Evolutionary conservation across 1,140 invertebrate genomes (phyloP).

Genomic region (Neoseiulus cucumeris): DNA sequence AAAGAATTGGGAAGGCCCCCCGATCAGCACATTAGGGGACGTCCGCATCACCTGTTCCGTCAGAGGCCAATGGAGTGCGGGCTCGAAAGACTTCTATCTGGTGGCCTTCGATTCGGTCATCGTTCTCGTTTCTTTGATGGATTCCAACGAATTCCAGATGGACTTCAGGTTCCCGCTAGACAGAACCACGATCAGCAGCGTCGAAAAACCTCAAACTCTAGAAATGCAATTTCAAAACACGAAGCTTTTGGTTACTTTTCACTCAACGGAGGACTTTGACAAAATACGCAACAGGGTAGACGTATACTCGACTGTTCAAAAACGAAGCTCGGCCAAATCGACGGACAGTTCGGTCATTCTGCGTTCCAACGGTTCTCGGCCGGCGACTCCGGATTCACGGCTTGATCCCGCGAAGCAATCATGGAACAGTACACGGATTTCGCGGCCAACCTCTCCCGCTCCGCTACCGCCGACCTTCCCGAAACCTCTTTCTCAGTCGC

Average conservation of each 20-base stretch:
- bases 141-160: not conserved
- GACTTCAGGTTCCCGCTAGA: slow-evolving; percentile 2
- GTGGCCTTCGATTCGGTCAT: not conserved
- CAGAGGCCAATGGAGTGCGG: not conserved
- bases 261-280: not conserved
- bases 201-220: not conserved
- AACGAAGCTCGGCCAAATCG: not conserved
- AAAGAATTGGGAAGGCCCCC: slow-evolving; percentile 65
- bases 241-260: not conserved
- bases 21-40: not conserved
- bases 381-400: not conserved
- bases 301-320: not conserved
- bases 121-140: not conserved
- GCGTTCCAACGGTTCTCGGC: not conserved
- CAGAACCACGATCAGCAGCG: not conserved
- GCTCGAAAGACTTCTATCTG: not conserved
- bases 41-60: not conserved
- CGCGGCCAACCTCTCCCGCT: not conserved
- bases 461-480: not conserved
- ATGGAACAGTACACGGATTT: not conserved
- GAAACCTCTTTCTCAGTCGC: not conserved
- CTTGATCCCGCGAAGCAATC: not conserved
- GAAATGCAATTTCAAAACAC: not conserved
- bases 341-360: not conserved
- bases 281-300: not conserved